Conservation (phyloP, 2,797 vertebrate species). For the Coregonus ussuriensis region DNA sequence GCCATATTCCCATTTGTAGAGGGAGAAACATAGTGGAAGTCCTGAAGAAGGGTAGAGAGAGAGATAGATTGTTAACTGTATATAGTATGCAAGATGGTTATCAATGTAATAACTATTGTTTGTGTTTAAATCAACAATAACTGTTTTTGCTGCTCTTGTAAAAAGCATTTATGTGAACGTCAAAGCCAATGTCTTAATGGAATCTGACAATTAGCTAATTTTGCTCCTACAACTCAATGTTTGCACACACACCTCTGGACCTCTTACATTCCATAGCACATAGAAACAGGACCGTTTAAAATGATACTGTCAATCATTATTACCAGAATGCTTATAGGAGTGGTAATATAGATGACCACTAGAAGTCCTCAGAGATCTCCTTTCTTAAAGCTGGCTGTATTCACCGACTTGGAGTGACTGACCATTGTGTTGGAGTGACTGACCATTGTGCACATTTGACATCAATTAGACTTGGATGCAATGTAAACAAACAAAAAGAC, state of each 20-base stretch:
- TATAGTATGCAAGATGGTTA: neutral
- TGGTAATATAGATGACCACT: constrained; percentile 8
- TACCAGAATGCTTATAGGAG: constrained; percentile 11
- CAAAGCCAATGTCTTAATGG: neutral
- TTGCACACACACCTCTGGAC: neutral
- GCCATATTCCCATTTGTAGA: constrained; percentile 71
- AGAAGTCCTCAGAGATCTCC: constrained; percentile 16
- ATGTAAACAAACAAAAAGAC: neutral
- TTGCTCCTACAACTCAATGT: too few relatives aligned
- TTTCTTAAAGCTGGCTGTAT: neutral
- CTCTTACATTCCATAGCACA: neutral
- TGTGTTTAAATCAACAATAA: neutral
- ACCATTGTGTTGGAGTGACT: constrained; percentile 9
- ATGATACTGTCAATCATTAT: neutral
- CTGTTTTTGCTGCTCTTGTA: constrained; percentile 2
- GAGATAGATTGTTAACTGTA: neutral
- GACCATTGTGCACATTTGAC: neutral
- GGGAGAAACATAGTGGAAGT: neutral
- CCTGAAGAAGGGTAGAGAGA: neutral
- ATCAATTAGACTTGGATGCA: neutral
- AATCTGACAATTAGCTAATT: neutral
- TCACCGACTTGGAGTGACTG: neutral
- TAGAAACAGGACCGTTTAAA: too few relatives aligned
- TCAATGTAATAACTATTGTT: neutral
- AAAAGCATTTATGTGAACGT: constrained; percentile 3